Conservation (phyloP, 2,797 vertebrate genomes). For the Falco rusticolus region DNA sequence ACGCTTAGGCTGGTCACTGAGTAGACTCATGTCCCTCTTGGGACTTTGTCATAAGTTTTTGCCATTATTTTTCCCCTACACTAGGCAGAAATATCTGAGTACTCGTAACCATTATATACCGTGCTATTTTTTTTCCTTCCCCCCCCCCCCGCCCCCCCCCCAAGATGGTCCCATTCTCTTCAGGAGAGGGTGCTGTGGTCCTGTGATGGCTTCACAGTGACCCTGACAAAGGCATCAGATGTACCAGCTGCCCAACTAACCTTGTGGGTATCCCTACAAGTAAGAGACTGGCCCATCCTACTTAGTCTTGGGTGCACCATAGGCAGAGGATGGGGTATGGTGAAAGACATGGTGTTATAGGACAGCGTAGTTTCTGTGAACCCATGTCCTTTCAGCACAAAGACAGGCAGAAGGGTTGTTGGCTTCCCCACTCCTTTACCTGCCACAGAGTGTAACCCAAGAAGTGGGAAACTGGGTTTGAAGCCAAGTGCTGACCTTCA, state of each 20-base stretch:
- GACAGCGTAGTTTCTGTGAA: not conserved
- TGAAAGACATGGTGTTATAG: not conserved
- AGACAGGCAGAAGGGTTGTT: not conserved
- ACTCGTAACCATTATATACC: not conserved
- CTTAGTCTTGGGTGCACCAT: not conserved
- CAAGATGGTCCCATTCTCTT: not conserved
- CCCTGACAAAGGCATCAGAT: not conserved
- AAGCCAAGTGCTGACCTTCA: not conserved
- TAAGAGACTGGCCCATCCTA: not conserved
- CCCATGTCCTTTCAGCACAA: not conserved
- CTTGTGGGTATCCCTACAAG: not conserved
- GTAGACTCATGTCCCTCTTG: not conserved
- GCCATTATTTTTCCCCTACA: not conserved
- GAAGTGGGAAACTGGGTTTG: not conserved
- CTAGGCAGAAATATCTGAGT: not conserved
- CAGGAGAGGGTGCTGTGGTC: not conserved
- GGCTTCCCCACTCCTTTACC: not conserved
- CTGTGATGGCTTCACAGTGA: not conserved
- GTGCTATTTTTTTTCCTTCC: accelerated
- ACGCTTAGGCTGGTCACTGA: not conserved
- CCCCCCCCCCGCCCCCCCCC: too few species aligned
- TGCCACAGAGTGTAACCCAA: not conserved
- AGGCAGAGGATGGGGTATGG: not conserved
- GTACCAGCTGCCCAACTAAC: not conserved
- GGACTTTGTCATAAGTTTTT: not conserved